Evolutionary conservation across 2,797 vertebrate species (phyloP).

Genomic region (Lepilemur ruficaudatus): DNA sequence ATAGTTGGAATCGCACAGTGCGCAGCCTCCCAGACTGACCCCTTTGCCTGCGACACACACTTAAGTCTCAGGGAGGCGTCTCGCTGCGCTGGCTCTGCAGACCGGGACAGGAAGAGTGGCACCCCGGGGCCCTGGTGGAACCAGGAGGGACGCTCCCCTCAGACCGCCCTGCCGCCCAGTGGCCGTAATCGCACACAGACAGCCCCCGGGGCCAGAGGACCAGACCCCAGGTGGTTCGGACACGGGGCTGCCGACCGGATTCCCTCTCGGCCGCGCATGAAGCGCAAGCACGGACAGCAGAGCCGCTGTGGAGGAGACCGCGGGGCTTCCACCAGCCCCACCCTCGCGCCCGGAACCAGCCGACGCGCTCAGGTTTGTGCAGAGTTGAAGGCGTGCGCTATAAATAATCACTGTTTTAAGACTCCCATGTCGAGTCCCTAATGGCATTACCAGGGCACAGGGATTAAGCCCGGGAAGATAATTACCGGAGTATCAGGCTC

Average conservation of each 20-base stretch:
- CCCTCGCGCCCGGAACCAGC: background rate
- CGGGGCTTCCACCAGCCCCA: background rate
- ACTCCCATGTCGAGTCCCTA: constrained; percentile 55
- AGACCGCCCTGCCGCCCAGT: accelerated
- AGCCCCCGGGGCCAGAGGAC: accelerated
- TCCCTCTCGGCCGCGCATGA: constrained; percentile 56
- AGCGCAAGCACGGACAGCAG: constrained; percentile 62
- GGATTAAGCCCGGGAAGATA: constrained; percentile 81
- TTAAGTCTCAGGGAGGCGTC: background rate
- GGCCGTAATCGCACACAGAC: accelerated
- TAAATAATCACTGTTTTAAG: constrained; percentile 75
- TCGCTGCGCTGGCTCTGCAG: background rate
- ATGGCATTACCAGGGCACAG: constrained; percentile 49
- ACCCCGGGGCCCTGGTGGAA: accelerated
- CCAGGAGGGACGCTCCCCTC: accelerated
- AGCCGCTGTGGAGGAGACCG: background rate
- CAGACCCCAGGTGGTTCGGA: background rate
- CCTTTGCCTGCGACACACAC: accelerated
- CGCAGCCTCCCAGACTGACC: accelerated
- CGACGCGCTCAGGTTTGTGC: constrained; percentile 13
- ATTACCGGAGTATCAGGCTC: constrained; percentile 72
- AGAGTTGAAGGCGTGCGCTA: background rate
- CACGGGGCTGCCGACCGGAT: accelerated
- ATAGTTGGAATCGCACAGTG: accelerated
- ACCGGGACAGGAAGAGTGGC: too few species aligned